phyloP scores from a whole-genome alignment of 2,797 vertebrate genomes.

The Tapirus indicus region DNA sequence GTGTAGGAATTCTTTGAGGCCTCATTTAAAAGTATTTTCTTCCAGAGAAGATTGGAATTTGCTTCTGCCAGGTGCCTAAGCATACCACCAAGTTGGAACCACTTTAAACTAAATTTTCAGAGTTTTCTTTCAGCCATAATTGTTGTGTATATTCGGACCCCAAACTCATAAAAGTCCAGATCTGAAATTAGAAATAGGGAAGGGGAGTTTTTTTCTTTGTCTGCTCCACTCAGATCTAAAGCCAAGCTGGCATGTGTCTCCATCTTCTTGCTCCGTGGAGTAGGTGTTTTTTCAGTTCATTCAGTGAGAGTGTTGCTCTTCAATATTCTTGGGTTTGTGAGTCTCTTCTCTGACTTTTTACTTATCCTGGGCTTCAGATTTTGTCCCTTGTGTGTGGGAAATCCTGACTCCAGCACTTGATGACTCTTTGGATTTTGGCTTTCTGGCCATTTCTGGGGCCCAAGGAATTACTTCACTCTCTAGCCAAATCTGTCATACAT shows the following conservation, averaged over 20 bases:
- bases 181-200: constrained; percentile 51
- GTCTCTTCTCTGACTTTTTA: not conserved
- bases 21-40: constrained; percentile 25
- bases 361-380: not conserved
- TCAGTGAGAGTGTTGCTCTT: not conserved
- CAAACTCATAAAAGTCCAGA: not conserved
- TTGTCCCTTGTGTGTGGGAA: not conserved
- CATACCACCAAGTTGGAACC: constrained; percentile 30
- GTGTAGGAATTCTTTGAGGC: constrained; percentile 13
- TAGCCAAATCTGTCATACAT: not conserved
- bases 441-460: not conserved
- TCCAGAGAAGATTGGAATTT: constrained; percentile 30
- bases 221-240: not conserved
- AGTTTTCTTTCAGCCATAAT: not conserved
- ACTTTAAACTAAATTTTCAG: constrained; percentile 45
- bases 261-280: not conserved
- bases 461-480: not conserved
- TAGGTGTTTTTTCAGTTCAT: not conserved
- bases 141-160: not conserved
- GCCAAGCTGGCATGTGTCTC: not conserved
- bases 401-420: not conserved
- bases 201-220: not conserved
- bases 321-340: not conserved
- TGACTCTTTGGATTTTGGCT: not conserved
- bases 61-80: not conserved